phyloP scores from a whole-genome alignment of 2,797 vertebrate species.

The Sebastes itinus region DNA sequence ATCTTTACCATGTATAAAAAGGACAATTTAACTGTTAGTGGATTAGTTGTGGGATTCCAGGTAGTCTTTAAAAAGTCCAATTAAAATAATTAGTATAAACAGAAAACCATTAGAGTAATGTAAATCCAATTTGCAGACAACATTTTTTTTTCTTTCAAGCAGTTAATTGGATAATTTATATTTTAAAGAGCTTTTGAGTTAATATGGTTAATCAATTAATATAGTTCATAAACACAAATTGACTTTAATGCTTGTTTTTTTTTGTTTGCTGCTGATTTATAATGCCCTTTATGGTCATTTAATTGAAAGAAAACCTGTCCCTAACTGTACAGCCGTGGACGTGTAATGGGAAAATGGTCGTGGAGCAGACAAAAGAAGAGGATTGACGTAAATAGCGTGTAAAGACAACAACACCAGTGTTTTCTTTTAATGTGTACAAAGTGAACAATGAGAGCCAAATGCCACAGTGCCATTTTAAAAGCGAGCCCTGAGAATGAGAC shows the following conservation, averaged over 20 bases:
- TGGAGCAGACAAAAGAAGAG: not conserved
- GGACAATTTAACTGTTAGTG: no score
- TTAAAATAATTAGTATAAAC: not conserved
- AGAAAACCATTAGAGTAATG: not conserved
- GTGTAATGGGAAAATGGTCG: not conserved
- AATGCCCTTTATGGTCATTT: not conserved
- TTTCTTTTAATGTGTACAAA: not conserved
- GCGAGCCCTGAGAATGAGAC: constrained; percentile 12
- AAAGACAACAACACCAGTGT: constrained; percentile 25
- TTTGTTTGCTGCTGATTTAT: not conserved
- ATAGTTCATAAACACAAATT: not conserved
- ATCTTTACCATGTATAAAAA: no score
- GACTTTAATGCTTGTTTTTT: not conserved
- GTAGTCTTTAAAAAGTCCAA: not conserved
- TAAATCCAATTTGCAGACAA: not conserved
- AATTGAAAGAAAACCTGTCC: not conserved
- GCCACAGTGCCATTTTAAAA: constrained; percentile 12
- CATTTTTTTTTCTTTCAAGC: not conserved
- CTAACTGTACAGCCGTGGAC: not conserved
- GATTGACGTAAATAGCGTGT: not conserved
- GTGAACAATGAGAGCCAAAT: constrained; percentile 29
- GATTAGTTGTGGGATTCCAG: not conserved
- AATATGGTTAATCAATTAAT: not conserved
- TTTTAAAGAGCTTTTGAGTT: not conserved
- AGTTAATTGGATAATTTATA: not conserved